Evolutionary conservation across 1,140 invertebrate genomes (phyloP), one percentile per base, ranked within the genome.

Genomic region (Pseudoatta argentina): DNA sequence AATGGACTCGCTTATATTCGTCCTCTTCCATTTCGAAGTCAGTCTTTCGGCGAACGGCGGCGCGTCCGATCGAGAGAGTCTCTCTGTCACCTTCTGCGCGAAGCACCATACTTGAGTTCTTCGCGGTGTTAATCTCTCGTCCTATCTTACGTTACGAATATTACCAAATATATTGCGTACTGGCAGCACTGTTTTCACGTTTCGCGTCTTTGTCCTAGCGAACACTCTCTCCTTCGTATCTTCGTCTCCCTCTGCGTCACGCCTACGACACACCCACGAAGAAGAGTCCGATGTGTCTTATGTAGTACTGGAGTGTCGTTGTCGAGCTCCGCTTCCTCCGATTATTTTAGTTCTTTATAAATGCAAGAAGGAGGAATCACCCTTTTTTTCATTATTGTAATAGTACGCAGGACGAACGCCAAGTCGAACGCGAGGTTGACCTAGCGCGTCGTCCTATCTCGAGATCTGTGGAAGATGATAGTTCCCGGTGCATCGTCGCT

Each of bases 151-250:
- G 34, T 91, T 91, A 81, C 82, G 88, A 92, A 87, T 89, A 92
- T 91, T 91, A 88, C 83, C 87, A 88, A 92, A 92, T 91, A 87
- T 94, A 93, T 94, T 93, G 91, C 92, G 71, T 91, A 91, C 90
- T 93, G 93, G 92, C 93, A 94, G 93, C 93, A 91, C 88, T 89
- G 76, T 88, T 92, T 89, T 88, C 91, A 91, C 79, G 77, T 86
- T 30, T 89, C 82, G 72, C 87, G 79, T 87, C 63, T 66, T 57
- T 66, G 73, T 34, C 44, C 44, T 39, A 83, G 85, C 64, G 71
- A 86, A 88, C 81, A 88, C 87, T 88, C 61, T 63, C 39, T 51
- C 53, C 55, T n/a, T 30, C 34, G 14, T 24, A 27, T 51, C 55
- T 83, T 39, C 63, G 3, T 87, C 24, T 77, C n/a, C 21, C 27